Evolutionary conservation across 2,888 invertebrate species (phyloP).

Genomic region (Papilio demoleus): DNA sequence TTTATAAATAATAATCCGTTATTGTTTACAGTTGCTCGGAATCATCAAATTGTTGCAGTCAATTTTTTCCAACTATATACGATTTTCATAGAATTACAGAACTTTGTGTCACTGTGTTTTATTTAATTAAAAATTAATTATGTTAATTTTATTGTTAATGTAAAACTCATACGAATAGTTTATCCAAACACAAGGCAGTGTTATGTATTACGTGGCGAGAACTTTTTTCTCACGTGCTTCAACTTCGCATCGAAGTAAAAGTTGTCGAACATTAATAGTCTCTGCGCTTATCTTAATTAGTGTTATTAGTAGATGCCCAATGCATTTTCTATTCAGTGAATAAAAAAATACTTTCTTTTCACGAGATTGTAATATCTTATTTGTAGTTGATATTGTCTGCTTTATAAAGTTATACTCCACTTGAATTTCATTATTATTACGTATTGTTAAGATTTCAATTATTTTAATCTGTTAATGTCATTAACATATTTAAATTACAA

Average conservation of each 20-base stretch:
- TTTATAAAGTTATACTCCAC: background rate
- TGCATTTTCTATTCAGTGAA: background rate
- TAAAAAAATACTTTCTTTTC: background rate
- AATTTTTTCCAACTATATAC: too few species aligned
- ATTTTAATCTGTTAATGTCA: too few species aligned
- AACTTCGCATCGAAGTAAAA: background rate
- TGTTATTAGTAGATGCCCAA: background rate
- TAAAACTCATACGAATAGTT: too few species aligned
- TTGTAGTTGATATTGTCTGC: background rate
- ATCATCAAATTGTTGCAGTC: too few species aligned
- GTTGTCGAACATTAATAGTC: conserved; percentile 2
- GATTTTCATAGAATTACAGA: too few species aligned
- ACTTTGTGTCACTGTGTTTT: too few species aligned
- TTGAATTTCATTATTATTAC: too few species aligned
- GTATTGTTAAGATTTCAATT: too few species aligned
- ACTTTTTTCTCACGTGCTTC: background rate
- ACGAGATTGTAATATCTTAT: background rate
- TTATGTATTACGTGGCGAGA: background rate
- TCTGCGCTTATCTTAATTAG: background rate
- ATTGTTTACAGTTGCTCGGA: too few species aligned
- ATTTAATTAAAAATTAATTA: background rate
- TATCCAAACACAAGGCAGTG: too few species aligned
- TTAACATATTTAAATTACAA: too few species aligned
- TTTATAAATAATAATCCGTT: too few species aligned
- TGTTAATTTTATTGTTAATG: background rate